Evolutionary conservation across 2,113 vertebrate genomes (phyloP).

Genomic region (Etheostoma cragini): DNA sequence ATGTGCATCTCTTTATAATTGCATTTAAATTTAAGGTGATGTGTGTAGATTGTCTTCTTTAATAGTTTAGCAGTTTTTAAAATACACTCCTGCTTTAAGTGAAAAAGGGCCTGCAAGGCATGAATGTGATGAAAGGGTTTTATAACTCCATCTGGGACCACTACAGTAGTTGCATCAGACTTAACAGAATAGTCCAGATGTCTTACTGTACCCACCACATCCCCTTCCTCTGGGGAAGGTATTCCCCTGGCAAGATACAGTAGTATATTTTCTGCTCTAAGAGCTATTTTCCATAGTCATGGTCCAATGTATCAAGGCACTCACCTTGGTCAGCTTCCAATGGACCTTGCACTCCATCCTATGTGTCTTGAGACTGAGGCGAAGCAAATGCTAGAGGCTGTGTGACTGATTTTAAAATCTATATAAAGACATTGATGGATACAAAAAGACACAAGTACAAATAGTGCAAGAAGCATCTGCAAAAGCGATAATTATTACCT

Average conservation of each 20-base stretch:
- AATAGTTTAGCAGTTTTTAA: neutral
- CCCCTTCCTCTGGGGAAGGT: neutral
- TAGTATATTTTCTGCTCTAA: neutral
- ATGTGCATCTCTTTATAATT: neutral
- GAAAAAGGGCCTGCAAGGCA: neutral
- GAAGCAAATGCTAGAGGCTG: neutral
- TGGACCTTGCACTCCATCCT: neutral
- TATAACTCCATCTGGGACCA: neutral
- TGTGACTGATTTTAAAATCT: conserved; percentile 3
- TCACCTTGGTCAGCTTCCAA: neutral
- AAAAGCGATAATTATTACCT: neutral
- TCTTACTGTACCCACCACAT: neutral
- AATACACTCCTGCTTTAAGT: neutral
- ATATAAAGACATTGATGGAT: conserved; percentile 4
- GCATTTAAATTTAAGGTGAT: neutral
- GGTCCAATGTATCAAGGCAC: neutral
- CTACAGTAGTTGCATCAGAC: neutral
- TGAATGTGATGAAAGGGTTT: neutral
- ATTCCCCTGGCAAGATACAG: neutral
- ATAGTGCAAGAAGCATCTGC: neutral
- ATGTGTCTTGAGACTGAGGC: neutral
- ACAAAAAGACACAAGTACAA: neutral
- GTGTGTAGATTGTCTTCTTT: neutral
- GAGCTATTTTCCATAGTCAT: neutral
- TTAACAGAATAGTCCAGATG: neutral